These are phyloP conservation scores for Danio choprae DNA, from an alignment of 2,797 vertebrate genomes.

Conservation along the genomic window DNA sequence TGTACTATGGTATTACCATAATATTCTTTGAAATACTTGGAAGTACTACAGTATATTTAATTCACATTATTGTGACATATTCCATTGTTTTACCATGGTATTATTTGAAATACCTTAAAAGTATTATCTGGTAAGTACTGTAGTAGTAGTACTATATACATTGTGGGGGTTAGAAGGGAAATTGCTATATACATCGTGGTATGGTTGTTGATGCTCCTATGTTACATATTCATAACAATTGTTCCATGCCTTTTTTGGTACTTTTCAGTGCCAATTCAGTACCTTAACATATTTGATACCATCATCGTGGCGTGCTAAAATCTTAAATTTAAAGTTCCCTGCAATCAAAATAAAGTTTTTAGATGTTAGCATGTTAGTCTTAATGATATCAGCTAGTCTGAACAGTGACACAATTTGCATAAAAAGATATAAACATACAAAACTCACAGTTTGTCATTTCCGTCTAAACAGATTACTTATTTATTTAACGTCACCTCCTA, in stretches of 20 bases:
- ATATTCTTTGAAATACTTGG: fast-evolving
- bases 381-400: too few relatives aligned
- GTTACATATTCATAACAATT: not conserved
- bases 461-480: too few relatives aligned
- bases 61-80: not conserved
- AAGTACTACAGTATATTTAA: not conserved
- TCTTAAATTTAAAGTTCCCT: too few relatives aligned
- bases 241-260: not conserved
- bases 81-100: not conserved
- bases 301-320: too few relatives aligned
- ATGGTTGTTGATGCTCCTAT: not conserved
- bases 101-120: not conserved
- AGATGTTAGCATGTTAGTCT: too few relatives aligned
- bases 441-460: too few relatives aligned
- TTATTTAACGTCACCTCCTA: too few relatives aligned
- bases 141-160: constrained; percentile 1
- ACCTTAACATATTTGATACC: too few relatives aligned
- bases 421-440: too few relatives aligned
- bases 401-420: too few relatives aligned
- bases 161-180: not conserved
- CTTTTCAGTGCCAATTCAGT: not conserved
- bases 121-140: not conserved
- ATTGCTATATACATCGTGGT: not conserved
- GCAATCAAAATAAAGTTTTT: too few relatives aligned
- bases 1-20: not conserved